phyloP scores from a whole-genome alignment of 1,140 invertebrate genomes.

The Drosophila navojoa region DNA sequence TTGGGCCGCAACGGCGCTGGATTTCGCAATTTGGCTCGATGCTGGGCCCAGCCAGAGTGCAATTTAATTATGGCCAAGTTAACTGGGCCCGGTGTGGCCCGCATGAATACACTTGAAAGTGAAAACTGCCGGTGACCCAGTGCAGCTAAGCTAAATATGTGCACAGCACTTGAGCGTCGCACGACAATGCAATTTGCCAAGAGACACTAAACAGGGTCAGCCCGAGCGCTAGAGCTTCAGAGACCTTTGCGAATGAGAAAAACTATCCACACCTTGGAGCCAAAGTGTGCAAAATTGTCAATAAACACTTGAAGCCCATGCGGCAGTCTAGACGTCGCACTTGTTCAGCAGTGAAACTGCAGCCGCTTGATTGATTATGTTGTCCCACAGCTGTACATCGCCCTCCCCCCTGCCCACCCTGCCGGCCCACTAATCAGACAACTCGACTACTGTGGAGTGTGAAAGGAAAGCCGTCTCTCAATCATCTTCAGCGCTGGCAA shows the following conservation, averaged over 20 bases:
- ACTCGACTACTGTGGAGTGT: neutral
- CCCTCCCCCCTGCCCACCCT: neutral
- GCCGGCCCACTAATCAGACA: neutral
- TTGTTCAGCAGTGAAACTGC: conserved; percentile 55
- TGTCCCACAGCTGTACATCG: conserved; percentile 8
- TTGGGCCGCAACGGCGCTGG: conserved; percentile 51
- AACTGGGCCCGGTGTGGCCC: conserved; percentile 36
- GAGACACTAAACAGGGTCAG: conserved; percentile 32
- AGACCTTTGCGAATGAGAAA: conserved; percentile 18
- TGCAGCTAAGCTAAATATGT: conserved; percentile 42
- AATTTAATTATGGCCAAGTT: conserved; percentile 73
- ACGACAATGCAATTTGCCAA: conserved; percentile 62
- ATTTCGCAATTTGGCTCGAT: conserved; percentile 55
- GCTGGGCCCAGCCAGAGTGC: conserved; percentile 61
- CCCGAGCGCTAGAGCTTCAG: neutral
- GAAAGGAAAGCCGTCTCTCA: conserved; percentile 9
- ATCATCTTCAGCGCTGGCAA: conserved; percentile 2
- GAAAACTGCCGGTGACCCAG: conserved; percentile 57
- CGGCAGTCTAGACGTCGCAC: conserved; percentile 40
- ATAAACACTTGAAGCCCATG: conserved; percentile 42
- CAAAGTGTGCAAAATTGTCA: conserved; percentile 63
- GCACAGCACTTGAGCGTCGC: conserved; percentile 18
- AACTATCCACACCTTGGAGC: conserved; percentile 33
- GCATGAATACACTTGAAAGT: conserved; percentile 63
- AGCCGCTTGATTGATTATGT: conserved; percentile 53